A percentile compares a stretch with the other conserved stretches of the same genome.
These are phyloP conservation scores for Cantharis rufa DNA, from an alignment of 2,888 invertebrate species.

Conservation along the genomic window DNA sequence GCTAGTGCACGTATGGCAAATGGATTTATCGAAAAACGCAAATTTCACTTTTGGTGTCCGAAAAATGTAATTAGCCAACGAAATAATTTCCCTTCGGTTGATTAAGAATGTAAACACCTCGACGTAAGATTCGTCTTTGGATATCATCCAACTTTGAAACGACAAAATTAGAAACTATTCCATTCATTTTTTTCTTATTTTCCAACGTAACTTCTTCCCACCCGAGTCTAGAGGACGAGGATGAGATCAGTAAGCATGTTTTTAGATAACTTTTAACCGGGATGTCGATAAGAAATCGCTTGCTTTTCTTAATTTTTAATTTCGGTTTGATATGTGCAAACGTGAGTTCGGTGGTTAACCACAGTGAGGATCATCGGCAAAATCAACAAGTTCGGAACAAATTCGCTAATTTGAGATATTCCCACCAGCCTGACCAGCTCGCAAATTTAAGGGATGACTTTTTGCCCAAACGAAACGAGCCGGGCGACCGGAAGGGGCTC, in stretches of 20 bases:
- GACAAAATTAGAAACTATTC: conserved; percentile 26
- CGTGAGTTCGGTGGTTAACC: not conserved
- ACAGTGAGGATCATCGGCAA: conserved; percentile 17
- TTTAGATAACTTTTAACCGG: not conserved
- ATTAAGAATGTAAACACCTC: not conserved
- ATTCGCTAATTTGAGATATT: conserved; percentile 26
- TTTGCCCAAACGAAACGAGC: conserved; percentile 12
- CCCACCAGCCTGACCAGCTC: not conserved
- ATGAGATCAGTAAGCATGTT: not conserved
- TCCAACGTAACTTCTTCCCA: conserved; percentile 11
- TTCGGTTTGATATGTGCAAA: not conserved
- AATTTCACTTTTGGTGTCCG: not conserved
- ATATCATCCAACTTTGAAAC: conserved; percentile 20
- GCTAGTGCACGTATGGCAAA: conserved; percentile 13
- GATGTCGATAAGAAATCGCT: not conserved
- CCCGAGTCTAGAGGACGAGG: conserved; percentile 4
- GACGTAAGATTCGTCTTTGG: conserved; percentile 14
- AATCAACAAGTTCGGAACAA: conserved; percentile 26
- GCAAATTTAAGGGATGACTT: conserved; percentile 1
- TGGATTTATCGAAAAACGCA: not conserved
- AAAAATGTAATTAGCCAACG: not conserved
- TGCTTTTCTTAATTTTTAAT: not conserved
- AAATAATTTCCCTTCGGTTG: not conserved
- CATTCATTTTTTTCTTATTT: conserved; percentile 24
- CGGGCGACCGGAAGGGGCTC: conserved; percentile 26